Evolutionary conservation across 2,113 vertebrate genomes (phyloP), one percentile per base, ranked within the genome.

Genomic region (Oryzias woworae): DNA sequence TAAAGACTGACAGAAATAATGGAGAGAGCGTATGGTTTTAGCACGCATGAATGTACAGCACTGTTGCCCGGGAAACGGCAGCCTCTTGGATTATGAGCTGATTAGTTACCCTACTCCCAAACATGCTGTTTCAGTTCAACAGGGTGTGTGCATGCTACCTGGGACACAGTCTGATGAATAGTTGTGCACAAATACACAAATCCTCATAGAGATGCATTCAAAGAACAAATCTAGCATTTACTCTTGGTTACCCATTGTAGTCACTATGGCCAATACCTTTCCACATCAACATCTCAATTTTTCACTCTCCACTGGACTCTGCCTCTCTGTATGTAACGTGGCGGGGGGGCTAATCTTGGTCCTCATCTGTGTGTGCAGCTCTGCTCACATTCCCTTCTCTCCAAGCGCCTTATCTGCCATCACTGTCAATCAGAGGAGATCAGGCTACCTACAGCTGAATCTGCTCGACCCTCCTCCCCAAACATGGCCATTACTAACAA

Each of bases 401-500:
- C 47, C 81, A 51, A 71, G 71, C 81, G 59, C 71, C 85, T 89
- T 90, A 91, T 92, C 90, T 86, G 77, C 79, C 88, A 87, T 90
- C 82, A 46, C 87, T 90, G 87, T 90, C 91, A 92, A 81, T 91
- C 91, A 90, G 84, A 84, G 64, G 72, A 82, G 83, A 90, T 90
- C 89, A 86, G 67, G 78, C 82, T 69, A 86, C 82, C 84, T 83
- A 69, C 87, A 88, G 83, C 90, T 83, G 78, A 77, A 78, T 77
- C 83, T 24, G 49, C 62, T 46, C 50, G n/a, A 61, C 66, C 75
- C 55, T 64, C 46, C 17, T 20, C 59, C 58, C 69, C 54, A 48
- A 57, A 52, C 68, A 58, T 63, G 70, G 79, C 73, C 54, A 66
- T 75, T 65, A 73, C 64, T 36, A 62, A 44, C 65, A 49, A 44